Conservation (phyloP, 2,888 invertebrate species). For the Scaptomyza parva region DNA sequence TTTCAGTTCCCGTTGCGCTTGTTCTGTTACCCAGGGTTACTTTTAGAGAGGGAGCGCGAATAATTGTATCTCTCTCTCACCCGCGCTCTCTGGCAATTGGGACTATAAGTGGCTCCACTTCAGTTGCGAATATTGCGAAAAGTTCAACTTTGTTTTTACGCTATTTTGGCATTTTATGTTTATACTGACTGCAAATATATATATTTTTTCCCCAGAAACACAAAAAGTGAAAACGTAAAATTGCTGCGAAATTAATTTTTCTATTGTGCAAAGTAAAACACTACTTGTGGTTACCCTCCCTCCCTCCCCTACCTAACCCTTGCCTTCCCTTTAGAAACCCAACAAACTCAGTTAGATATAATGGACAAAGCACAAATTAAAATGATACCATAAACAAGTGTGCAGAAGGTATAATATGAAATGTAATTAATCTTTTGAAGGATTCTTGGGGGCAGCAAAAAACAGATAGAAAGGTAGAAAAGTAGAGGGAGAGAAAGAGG, state of each 20-base stretch:
- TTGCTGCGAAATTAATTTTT: conserved; percentile 40
- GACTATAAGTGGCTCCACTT: conserved; percentile 43
- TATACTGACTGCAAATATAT: too few species aligned
- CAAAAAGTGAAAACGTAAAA: conserved; percentile 21
- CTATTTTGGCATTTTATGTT: conserved; percentile 49
- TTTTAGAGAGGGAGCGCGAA: too few species aligned
- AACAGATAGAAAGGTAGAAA: too few species aligned
- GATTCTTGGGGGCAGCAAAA: too few species aligned
- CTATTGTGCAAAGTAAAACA: conserved; percentile 30
- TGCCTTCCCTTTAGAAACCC: too few species aligned
- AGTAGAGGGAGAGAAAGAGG: too few species aligned
- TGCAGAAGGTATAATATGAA: conserved; percentile 34
- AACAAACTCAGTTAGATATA: neutral
- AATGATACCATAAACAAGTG: conserved; percentile 28
- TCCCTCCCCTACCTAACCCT: neutral
- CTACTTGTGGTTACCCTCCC: conserved; percentile 1
- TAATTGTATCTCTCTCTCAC: neutral
- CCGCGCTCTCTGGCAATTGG: conserved; percentile 26
- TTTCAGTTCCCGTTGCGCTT: too few species aligned
- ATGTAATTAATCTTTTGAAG: conserved; percentile 37
- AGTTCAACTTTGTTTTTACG: conserved; percentile 47
- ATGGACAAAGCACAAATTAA: conserved; percentile 6
- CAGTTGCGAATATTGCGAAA: conserved; percentile 52
- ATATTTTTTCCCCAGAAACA: neutral
- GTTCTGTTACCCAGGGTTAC: neutral